Conservation (phyloP, 2,113 vertebrate species). For the western clawed frog (Xenopus tropicalis) region UCB_Xtro_10.0 CM004448.2:36518001-36518500, state of each 20-base stretch:
- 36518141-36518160: conserved; percentile 91
- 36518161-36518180: conserved; percentile 94
- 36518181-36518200: conserved; percentile 79
- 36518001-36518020: not conserved
- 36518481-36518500: conserved; percentile 41
- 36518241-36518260: conserved; percentile 36
- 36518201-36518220: conserved; percentile 42
- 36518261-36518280: conserved; percentile 38
- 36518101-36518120: conserved; percentile 73
- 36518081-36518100: conserved; percentile 8
- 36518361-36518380: conserved; percentile 41
- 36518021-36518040: not conserved
- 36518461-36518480: conserved; percentile 42
- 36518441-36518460: conserved; percentile 39
- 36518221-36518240: conserved; percentile 27
- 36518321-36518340: conserved; percentile 33
- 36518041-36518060: conserved; percentile 2
- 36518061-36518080: conserved; percentile 2
- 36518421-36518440: conserved; percentile 24
- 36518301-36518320: conserved; percentile 44
- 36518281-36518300: conserved; percentile 20
- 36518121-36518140: conserved; percentile 87
- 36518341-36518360: conserved; percentile 46
- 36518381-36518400: conserved; percentile 43
- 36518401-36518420: conserved; percentile 30